A percentile compares a stretch with the other conserved stretches of the same genome.
These are phyloP conservation scores for Diachasmimorpha longicaudata DNA, from an alignment of 1,140 invertebrate genomes.

Conservation along the genomic window DNA sequence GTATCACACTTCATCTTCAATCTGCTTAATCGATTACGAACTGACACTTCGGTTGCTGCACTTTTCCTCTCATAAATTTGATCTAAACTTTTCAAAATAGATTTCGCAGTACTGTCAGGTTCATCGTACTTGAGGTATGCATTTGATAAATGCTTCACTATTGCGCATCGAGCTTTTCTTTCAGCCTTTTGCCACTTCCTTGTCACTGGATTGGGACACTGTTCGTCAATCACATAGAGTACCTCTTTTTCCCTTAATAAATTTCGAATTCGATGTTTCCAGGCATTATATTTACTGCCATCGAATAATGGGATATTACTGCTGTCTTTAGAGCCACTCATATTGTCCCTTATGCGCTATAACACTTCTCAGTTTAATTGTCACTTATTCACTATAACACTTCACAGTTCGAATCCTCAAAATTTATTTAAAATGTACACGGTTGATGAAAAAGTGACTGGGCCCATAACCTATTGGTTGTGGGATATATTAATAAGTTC, in stretches of 20 bases:
- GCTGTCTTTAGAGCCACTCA: constrained; percentile 9
- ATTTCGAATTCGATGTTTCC: constrained; percentile 26
- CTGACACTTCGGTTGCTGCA: constrained; percentile 48
- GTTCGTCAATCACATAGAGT: constrained; percentile 38
- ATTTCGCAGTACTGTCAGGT: constrained; percentile 38
- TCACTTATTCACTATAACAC: not conserved
- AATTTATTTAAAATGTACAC: not conserved
- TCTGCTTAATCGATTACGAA: constrained; percentile 47
- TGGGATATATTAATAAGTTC: not conserved
- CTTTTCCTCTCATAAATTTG: constrained; percentile 53
- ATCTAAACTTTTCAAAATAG: constrained; percentile 51
- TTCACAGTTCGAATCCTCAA: not conserved
- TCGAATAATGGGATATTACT: constrained; percentile 33
- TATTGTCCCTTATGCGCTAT: not conserved
- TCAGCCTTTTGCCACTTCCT: constrained; percentile 44
- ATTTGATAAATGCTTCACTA: constrained; percentile 52
- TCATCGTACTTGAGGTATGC: constrained; percentile 47
- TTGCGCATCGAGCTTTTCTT: constrained; percentile 42
- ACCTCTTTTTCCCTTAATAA: constrained; percentile 19
- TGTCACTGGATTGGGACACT: constrained; percentile 27
- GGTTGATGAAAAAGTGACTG: not conserved
- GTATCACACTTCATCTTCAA: constrained; percentile 51
- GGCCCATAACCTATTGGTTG: not conserved
- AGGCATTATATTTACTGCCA: constrained; percentile 32
- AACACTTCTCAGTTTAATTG: not conserved